Percentiles rank a stretch among this genome's conserved stretches.
Evolutionary conservation across 2,888 invertebrate species (phyloP).

Genomic region (Thymelicus acteon): DNA sequence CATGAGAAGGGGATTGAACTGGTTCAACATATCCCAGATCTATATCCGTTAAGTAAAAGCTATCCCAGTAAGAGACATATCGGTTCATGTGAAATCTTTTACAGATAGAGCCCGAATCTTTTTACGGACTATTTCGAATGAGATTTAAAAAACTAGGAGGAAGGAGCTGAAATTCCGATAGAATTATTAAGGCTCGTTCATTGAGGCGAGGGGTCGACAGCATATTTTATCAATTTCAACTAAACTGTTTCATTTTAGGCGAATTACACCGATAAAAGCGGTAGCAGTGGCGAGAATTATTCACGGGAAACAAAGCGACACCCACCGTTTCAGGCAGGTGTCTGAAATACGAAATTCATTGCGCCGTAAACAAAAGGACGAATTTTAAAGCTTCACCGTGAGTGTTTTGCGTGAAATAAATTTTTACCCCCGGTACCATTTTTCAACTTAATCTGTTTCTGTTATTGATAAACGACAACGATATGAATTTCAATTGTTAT

Average conservation of each 20-base stretch:
- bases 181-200: slow-evolving; percentile 33
- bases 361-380: slow-evolving; percentile 73
- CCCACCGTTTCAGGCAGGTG: slow-evolving; percentile 68
- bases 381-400: slow-evolving; percentile 63
- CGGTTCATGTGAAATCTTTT: slow-evolving; percentile 27
- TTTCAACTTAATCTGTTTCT: slow-evolving; percentile 52
- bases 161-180: slow-evolving; percentile 12
- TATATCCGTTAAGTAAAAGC: slow-evolving; percentile 33
- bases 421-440: slow-evolving; percentile 50
- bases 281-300: slow-evolving; percentile 59
- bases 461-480: slow-evolving; percentile 45
- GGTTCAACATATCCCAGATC: slow-evolving; percentile 28
- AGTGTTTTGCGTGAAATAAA: slow-evolving; percentile 49
- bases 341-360: slow-evolving; percentile 75
- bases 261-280: slow-evolving; percentile 66
- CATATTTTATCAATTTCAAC: slow-evolving; percentile 67
- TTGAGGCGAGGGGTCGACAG: slow-evolving; percentile 46
- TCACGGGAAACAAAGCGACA: slow-evolving; percentile 68
- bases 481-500: slow-evolving; percentile 39
- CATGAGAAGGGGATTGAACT: slow-evolving; percentile 28
- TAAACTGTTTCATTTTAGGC: slow-evolving; percentile 64
- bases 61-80: slow-evolving; percentile 28
- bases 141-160: slow-evolving; percentile 21
- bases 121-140: slow-evolving; percentile 23
- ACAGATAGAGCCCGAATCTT: slow-evolving; percentile 17